Percentiles rank a stretch among this genome's conserved stretches.
Conservation (phyloP, 1,140 invertebrate genomes). For the Eumeta japonica region DNA sequence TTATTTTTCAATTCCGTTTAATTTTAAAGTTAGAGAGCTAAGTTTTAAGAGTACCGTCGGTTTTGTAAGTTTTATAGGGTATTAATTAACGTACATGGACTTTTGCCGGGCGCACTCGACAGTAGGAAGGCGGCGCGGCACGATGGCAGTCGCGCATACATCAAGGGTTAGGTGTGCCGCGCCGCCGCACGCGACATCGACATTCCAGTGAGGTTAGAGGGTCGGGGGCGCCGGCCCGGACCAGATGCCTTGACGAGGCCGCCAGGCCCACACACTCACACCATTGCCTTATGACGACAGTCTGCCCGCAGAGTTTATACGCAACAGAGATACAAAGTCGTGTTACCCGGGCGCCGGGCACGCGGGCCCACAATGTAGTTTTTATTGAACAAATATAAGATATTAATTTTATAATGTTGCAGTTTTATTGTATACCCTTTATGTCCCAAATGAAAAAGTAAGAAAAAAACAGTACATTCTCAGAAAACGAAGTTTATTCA, state of each 20-base stretch:
- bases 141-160: no score
- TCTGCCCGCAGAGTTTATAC: constrained; percentile 56
- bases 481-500: no score
- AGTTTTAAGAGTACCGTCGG: constrained; percentile 52
- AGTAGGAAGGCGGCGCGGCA: no score
- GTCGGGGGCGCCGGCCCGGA: constrained; percentile 19
- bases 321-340: constrained; percentile 56
- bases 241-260: constrained; percentile 39
- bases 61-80: constrained; percentile 61
- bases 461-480: no score
- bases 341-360: constrained; percentile 54
- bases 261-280: constrained; percentile 27
- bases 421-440: constrained; percentile 28
- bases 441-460: background rate
- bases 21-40: constrained; percentile 58
- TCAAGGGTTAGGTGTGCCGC: no score
- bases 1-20: constrained; percentile 62
- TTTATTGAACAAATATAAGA: constrained; percentile 58
- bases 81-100: constrained; percentile 32
- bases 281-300: constrained; percentile 56
- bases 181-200: constrained; percentile 49
- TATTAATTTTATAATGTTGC: constrained; percentile 57
- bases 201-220: constrained; percentile 52
- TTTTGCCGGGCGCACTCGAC: constrained; percentile 24
- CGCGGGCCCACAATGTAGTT: constrained; percentile 56